Conservation (phyloP, 2,113 vertebrate species). For the Xenopus laevis region DNA sequence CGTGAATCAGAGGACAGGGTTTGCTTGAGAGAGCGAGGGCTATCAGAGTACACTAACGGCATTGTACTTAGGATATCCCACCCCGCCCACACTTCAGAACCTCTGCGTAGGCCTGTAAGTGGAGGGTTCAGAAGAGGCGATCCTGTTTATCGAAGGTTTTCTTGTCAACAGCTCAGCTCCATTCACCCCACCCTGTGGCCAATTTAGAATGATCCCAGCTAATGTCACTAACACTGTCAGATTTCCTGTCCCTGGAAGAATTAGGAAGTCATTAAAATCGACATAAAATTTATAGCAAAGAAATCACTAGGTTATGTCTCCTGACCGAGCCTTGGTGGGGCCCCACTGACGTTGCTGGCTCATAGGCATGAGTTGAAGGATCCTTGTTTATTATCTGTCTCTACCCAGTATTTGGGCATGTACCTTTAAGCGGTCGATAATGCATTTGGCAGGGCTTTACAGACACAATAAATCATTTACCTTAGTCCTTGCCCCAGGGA, state of each 20-base stretch:
- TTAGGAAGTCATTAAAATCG: not conserved
- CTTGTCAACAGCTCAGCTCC: not conserved
- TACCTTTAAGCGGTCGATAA: too few relatives aligned
- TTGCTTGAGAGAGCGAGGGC: not conserved
- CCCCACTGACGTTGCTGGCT: too few relatives aligned
- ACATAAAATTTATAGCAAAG: too few relatives aligned
- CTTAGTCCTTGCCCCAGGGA: too few relatives aligned
- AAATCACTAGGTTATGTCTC: too few relatives aligned
- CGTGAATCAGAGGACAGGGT: not conserved
- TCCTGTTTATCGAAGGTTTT: constrained; percentile 9
- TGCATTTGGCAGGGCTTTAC: too few relatives aligned
- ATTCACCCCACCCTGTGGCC: not conserved
- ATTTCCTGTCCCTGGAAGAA: not conserved
- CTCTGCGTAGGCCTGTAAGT: not conserved
- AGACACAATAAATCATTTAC: too few relatives aligned
- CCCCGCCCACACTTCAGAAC: constrained; percentile 7
- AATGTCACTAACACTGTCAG: not conserved
- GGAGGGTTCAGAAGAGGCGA: constrained; percentile 6
- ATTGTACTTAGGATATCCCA: not conserved
- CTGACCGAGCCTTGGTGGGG: too few relatives aligned
- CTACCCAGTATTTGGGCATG: too few relatives aligned
- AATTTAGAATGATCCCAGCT: not conserved
- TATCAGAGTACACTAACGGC: not conserved
- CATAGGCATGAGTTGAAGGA: too few relatives aligned
- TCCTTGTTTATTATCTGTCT: too few relatives aligned